These are phyloP conservation scores for Mycetomoellerius zeteki DNA, from an alignment of 1,140 invertebrate genomes.

Conservation along the genomic window DNA sequence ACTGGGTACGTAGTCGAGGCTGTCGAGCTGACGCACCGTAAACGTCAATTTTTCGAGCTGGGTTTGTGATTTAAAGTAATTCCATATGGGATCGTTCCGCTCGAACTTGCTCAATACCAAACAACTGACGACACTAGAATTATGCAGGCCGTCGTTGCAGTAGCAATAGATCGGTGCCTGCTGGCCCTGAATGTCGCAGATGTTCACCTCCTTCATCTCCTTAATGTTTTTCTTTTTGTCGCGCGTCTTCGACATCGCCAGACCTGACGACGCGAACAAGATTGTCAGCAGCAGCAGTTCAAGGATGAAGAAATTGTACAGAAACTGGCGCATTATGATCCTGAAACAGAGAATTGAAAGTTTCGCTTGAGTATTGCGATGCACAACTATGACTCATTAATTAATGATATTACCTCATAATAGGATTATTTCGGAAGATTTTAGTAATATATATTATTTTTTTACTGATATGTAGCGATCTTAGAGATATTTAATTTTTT, in stretches of 20 bases:
- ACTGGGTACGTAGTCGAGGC: constrained; percentile 90
- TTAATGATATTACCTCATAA: background rate
- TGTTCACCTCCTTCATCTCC: constrained; percentile 80
- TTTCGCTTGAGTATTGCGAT: background rate
- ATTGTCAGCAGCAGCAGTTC: constrained; percentile 73
- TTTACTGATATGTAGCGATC: background rate
- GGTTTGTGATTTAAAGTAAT: constrained; percentile 90
- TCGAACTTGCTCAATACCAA: constrained; percentile 90
- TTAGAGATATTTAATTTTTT: background rate
- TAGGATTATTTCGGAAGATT: constrained; percentile 1
- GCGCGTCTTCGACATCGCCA: constrained; percentile 71
- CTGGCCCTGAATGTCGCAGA: constrained; percentile 84
- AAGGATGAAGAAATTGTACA: constrained; percentile 61
- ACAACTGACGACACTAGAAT: constrained; percentile 87
- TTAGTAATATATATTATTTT: background rate
- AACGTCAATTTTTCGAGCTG: constrained; percentile 90
- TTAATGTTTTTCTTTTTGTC: constrained; percentile 75
- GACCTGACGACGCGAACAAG: constrained; percentile 56
- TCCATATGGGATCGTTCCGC: constrained; percentile 90
- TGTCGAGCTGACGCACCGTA: constrained; percentile 89
- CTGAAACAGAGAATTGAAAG: constrained; percentile 58
- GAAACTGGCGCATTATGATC: constrained; percentile 71
- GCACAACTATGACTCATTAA: background rate
- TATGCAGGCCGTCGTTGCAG: constrained; percentile 82
- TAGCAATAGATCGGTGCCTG: constrained; percentile 85